Evolutionary conservation across 2,113 vertebrate species (phyloP), one percentile per base, ranked within the genome.

Genomic region (Lates calcarifer): DNA sequence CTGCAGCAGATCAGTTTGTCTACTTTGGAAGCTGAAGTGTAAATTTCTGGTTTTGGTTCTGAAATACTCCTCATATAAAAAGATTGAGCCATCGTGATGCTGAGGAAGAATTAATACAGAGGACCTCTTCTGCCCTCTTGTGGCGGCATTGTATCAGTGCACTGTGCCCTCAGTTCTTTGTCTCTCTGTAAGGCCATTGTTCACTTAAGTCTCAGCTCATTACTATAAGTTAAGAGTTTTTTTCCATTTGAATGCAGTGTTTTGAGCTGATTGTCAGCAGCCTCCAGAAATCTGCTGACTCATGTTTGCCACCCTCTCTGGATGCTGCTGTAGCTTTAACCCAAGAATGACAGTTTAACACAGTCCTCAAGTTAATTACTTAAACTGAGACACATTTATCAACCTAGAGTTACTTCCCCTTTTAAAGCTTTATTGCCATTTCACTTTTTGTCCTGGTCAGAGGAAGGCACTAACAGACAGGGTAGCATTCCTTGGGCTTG

Each of bases 111-210:
- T 2, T 4, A 2, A 28, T n/a, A 24, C 9, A 2, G 11, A 53
- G 33, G 83, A 12, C 13, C 22, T 68, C 0, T 73, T 13, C 71
- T 71, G 58, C 91, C 91, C 86, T 68, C 91, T 81, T 11, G 82
- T 86, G 91, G 86, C 9, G 3, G 17, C 2, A 0, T 0, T 2
- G 0, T 7, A 1, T 63, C 55, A 26, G 14, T 78, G 78, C 84
- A 51, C 0, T 0, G 6, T 11, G 14, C 13, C 7, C 1, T 24
- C 28, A 3, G 1, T 20, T 2, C 24, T 20, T 10, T 53, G 51
- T n/a, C 3, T 63, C 3, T 55, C 20, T 41, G 14, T 11, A 1
- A 9, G 18, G 29, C 0, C 3, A 13, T 2, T 20, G 49, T 67
- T 28, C 33, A 6, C 26, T 26, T 10, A 31, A 35, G n/a, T 80